Evolutionary conservation across 2,888 invertebrate species (phyloP).

Genomic region (Unio delphinus): DNA sequence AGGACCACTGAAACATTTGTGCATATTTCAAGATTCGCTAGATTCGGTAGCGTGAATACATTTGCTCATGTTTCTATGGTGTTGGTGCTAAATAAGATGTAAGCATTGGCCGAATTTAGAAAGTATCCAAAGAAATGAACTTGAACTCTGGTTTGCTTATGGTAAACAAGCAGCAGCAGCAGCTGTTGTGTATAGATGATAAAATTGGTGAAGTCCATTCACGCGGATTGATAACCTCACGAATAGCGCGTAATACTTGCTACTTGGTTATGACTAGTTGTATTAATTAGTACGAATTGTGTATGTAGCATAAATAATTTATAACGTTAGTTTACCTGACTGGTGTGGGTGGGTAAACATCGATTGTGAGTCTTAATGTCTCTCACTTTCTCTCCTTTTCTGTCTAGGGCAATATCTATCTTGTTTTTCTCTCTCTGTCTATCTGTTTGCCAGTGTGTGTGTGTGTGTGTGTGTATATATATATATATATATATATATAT

Average conservation of each 20-base stretch:
- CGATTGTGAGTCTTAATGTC: too few species aligned
- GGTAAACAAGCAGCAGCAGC: constrained; percentile 15
- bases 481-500: background rate
- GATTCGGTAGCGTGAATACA: too few species aligned
- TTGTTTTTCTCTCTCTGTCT: constrained; percentile 7
- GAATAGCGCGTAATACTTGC: too few species aligned
- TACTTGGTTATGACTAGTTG: too few species aligned
- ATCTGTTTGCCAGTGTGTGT: constrained; percentile 4
- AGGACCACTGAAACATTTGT: background rate
- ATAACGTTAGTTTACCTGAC: background rate
- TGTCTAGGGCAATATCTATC: constrained; percentile 14
- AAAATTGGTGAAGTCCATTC: background rate
- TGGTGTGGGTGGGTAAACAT: too few species aligned
- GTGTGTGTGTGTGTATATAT: background rate
- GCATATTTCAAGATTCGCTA: too few species aligned
- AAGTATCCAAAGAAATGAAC: background rate
- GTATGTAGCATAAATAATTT: background rate
- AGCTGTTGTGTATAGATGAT: constrained; percentile 24
- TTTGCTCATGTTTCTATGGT: background rate
- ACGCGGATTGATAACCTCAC: too few species aligned
- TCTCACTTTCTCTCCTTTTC: constrained; percentile 7
- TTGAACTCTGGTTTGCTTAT: background rate
- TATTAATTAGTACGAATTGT: too few species aligned
- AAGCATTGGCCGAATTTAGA: too few species aligned
- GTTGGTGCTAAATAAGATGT: background rate